Conservation (phyloP, 2,797 vertebrate species). For the Rhinatrema bivittatum region DNA sequence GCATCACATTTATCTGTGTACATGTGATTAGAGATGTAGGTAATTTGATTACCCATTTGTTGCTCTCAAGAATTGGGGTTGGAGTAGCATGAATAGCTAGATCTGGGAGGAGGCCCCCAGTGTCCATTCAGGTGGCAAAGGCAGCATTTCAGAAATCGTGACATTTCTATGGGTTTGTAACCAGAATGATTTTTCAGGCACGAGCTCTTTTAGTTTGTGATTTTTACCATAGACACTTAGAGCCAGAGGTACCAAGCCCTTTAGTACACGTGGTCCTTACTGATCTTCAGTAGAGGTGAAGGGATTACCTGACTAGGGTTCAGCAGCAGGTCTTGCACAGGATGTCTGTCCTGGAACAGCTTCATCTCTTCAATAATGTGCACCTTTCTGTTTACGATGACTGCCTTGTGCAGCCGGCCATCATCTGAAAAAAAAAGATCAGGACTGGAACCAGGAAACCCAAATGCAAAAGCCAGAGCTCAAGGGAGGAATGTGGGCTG, state of each 20-base stretch:
- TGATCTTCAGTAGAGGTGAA: not conserved
- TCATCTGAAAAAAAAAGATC: conserved; percentile 61
- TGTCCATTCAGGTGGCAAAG: too few relatives aligned
- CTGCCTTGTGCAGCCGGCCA: conserved; percentile 84
- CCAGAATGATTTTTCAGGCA: too few relatives aligned
- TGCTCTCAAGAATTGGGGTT: too few relatives aligned
- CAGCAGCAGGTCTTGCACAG: conserved; percentile 79
- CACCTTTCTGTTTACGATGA: conserved; percentile 60
- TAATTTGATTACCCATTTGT: too few relatives aligned
- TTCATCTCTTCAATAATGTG: conserved; percentile 86
- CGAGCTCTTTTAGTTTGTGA: too few relatives aligned
- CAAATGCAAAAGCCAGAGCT: accelerated
- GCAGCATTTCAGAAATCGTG: too few relatives aligned
- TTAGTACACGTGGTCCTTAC: not conserved
- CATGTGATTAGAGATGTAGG: too few relatives aligned
- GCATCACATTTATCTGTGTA: too few relatives aligned
- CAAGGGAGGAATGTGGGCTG: accelerated
- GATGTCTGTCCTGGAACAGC: conserved; percentile 65
- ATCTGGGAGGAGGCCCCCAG: too few relatives aligned
- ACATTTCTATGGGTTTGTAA: too few relatives aligned
- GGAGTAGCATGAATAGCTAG: too few relatives aligned
- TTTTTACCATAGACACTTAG: too few relatives aligned
- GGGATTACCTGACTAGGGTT: conserved; percentile 67
- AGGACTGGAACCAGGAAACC: accelerated
- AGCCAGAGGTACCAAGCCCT: accelerated